Evolutionary conservation across 2,113 vertebrate genomes (phyloP), one percentile per base, ranked within the genome.

Genomic region (Antechinus stuartii): DNA sequence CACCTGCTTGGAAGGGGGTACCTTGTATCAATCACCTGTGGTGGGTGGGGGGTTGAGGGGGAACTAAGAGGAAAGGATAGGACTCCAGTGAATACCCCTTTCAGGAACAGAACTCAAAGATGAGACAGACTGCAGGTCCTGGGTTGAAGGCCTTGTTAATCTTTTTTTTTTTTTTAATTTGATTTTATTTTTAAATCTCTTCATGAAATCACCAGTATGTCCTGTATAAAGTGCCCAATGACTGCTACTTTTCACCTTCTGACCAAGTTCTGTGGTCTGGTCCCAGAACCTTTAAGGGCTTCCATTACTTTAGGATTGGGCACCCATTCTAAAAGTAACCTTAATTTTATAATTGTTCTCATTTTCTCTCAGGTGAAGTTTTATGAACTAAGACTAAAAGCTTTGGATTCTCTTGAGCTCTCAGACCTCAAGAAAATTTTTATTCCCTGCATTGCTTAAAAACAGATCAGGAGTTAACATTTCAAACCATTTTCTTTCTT

Each of bases 291-390:
- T 98, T 97, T 96, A 98, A 96, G 97, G 96, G 97, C 97, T 97
- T 76, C 98, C 98, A 98, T 98, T 98, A 98, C 96, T 93, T 94
- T 98, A 97, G 97, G 97, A 96, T 97, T 96, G 98, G 98, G 98
- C 97, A 91, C 46, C 95, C 92, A 95, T 98, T 97, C 97, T 97
- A 98, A 97, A 98, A 98, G 97, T 97, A 98, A 96, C 92, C 98
- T 97, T 97, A 97, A 97, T 97, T 97, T 98, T 97, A 97, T 96
- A 97, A 98, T 97, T 84, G 92, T 93, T 90, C 97, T 98, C 91
- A 96, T 98, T 98, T 98, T 97, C 97, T 97, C 35, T 93, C 93
- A 95, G 54, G 96, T 97, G 97, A 97, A 97, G 97, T 96, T 97
- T 97, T 98, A 97, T 76, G 97, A 97, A 94, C 35, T 76, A 94